Percentiles rank a stretch among this genome's conserved stretches.
Evolutionary conservation across 2,797 vertebrate species (phyloP).

Genomic region (Aplochiton taeniatus): DNA sequence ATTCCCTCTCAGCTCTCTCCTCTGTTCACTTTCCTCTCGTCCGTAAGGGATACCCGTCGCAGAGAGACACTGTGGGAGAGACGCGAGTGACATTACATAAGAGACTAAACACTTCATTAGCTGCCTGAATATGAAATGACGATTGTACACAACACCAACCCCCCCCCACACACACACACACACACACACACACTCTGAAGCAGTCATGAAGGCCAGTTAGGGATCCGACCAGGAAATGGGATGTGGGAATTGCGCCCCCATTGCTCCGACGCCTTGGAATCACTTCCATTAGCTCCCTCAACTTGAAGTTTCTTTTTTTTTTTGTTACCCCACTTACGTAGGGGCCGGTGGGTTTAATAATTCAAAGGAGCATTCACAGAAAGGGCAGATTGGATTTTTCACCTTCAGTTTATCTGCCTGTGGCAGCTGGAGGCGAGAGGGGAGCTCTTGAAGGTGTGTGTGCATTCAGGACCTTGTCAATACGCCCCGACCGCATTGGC

Average conservation of each 20-base stretch:
- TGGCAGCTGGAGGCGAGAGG: slow-evolving; percentile 85
- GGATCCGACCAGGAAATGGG: slow-evolving; percentile 46
- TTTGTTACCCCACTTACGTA: slow-evolving; percentile 51
- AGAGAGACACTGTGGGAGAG: background rate
- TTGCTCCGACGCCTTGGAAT: slow-evolving; percentile 55
- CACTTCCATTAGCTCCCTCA: slow-evolving; percentile 65
- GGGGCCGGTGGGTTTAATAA: slow-evolving; percentile 66
- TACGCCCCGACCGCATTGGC: slow-evolving; percentile 79
- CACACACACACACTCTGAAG: too few species aligned
- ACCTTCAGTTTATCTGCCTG: slow-evolving; percentile 92
- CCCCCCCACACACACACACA: too few species aligned
- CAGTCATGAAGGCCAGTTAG: slow-evolving; percentile 68
- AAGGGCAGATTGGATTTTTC: slow-evolving; percentile 72
- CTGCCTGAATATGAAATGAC: slow-evolving; percentile 45
- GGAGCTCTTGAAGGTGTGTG: slow-evolving; percentile 71
- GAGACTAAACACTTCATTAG: slow-evolving; percentile 42
- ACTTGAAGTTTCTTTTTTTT: slow-evolving; percentile 50
- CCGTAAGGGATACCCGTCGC: too few species aligned
- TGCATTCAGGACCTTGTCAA: slow-evolving; percentile 83
- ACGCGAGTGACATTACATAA: background rate
- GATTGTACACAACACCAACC: slow-evolving; percentile 31
- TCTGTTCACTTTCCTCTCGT: too few species aligned
- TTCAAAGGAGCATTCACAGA: slow-evolving; percentile 70
- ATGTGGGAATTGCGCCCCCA: slow-evolving; percentile 46
- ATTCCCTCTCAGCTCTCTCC: slow-evolving; percentile 2